These are phyloP conservation scores for Microtus richardsoni DNA, from an alignment of 2,113 vertebrate species.

Conservation along the genomic window DNA sequence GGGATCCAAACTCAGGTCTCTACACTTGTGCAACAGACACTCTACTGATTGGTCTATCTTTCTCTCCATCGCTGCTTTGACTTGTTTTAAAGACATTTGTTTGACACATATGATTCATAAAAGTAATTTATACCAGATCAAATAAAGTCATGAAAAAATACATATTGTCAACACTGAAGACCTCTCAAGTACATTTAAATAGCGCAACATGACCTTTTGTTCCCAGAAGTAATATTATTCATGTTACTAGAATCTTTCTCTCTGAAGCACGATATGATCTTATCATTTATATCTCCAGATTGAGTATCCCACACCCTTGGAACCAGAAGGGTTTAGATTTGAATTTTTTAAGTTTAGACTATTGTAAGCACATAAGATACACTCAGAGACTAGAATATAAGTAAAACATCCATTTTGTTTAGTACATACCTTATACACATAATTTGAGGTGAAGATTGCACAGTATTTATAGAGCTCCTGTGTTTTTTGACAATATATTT, in stretches of 20 bases:
- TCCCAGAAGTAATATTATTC: neutral
- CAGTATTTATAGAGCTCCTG: neutral
- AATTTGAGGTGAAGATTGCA: neutral
- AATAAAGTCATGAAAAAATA: neutral
- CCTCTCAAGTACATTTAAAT: neutral
- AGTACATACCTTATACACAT: neutral
- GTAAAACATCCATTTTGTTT: neutral
- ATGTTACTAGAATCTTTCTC: neutral
- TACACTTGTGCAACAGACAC: neutral
- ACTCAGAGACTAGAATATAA: neutral
- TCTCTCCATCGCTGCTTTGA: neutral
- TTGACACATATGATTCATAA: neutral
- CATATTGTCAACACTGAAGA: neutral
- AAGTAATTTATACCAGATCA: conserved; percentile 1
- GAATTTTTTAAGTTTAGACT: neutral
- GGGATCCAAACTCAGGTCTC: neutral
- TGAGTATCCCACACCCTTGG: neutral
- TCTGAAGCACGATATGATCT: neutral
- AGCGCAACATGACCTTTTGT: neutral
- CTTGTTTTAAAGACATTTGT: neutral
- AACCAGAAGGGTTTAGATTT: neutral
- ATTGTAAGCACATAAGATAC: neutral
- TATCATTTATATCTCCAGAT: neutral
- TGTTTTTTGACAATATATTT: neutral
- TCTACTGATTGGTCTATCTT: neutral